Conservation (phyloP, 1,140 invertebrate genomes). For the Drosophila mauritiana region DNA sequence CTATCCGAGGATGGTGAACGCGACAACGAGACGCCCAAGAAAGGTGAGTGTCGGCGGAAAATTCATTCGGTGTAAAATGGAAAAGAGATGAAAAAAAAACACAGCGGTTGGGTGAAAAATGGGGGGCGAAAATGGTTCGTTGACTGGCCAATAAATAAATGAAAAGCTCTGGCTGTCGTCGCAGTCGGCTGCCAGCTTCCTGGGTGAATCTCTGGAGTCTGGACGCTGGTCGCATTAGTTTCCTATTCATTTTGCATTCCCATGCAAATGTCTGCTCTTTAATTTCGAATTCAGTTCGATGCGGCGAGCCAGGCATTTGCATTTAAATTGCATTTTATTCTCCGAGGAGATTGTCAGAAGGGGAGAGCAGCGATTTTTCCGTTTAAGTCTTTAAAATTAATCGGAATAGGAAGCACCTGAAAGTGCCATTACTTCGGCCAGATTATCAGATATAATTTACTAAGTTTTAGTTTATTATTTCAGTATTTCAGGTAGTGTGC, state of each 20-base stretch:
- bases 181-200: slow-evolving; percentile 43
- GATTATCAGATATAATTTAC: slow-evolving; percentile 5
- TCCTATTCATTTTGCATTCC: slow-evolving; percentile 70
- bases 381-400: slow-evolving; percentile 36
- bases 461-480: slow-evolving; percentile 27
- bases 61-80: neutral
- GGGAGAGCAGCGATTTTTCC: neutral
- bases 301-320: slow-evolving; percentile 61
- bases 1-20: slow-evolving; percentile 87
- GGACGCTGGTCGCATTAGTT: slow-evolving; percentile 63
- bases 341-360: slow-evolving; percentile 1
- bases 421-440: slow-evolving; percentile 1
- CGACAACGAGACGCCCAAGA: slow-evolving; percentile 84
- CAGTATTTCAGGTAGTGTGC: neutral
- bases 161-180: slow-evolving; percentile 64
- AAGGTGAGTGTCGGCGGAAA: slow-evolving; percentile 85
- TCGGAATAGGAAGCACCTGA: slow-evolving; percentile 7
- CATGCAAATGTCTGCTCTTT: slow-evolving; percentile 77
- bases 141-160: slow-evolving; percentile 74
- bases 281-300: slow-evolving; percentile 75
- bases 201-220: slow-evolving; percentile 49
- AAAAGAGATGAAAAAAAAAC: neutral
- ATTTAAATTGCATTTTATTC: slow-evolving; percentile 76
- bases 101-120: neutral
- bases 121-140: slow-evolving; percentile 14